Evolutionary conservation across 2,888 invertebrate species (phyloP).

Genomic region (Lacanobia oleracea): DNA sequence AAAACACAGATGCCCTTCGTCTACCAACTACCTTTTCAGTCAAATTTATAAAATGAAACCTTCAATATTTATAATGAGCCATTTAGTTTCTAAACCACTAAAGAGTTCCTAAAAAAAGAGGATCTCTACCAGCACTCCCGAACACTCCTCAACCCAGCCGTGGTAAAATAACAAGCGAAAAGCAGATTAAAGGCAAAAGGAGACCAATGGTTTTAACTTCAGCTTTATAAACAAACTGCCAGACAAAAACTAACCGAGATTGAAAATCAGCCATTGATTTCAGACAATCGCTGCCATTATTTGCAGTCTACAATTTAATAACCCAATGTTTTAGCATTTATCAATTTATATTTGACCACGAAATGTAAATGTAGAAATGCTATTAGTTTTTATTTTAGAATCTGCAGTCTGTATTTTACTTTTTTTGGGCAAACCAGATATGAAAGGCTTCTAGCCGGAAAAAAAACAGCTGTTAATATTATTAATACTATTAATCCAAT

Average conservation of each 20-base stretch:
- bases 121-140: background rate
- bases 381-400: background rate
- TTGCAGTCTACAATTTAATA: background rate
- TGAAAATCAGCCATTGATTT: slow-evolving; percentile 6
- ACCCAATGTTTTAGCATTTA: background rate
- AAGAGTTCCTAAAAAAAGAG: no score
- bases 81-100: no score
- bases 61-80: no score
- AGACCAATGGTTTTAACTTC: slow-evolving; percentile 16
- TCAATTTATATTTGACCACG: background rate
- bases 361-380: background rate
- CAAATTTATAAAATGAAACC: no score
- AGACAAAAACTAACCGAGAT: slow-evolving; percentile 18
- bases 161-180: slow-evolving; percentile 25
- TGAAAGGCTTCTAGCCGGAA: no score
- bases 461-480: no score
- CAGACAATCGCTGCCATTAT: background rate
- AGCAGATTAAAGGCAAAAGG: slow-evolving; percentile 14
- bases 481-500: no score
- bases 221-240: slow-evolving; percentile 24
- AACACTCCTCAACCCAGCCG: background rate
- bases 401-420: background rate
- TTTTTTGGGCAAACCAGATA: background rate
- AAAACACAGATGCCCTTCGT: no score
- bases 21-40: no score